phyloP scores from a whole-genome alignment of 2,113 vertebrate genomes.

The Rissa tridactyla region DNA sequence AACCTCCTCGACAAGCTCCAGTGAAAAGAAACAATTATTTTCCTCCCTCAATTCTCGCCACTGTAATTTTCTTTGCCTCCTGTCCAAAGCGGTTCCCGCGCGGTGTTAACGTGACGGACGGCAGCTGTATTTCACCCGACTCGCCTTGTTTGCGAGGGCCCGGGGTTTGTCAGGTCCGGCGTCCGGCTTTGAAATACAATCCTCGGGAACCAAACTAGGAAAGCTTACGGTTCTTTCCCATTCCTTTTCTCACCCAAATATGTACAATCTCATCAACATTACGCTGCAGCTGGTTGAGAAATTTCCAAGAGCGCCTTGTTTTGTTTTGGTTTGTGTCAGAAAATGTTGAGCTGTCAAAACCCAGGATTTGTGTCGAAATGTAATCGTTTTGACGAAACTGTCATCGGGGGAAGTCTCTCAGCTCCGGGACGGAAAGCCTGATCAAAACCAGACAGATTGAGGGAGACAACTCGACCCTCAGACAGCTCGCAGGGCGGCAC shows the following conservation, averaged over 20 bases:
- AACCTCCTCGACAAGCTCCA: background rate
- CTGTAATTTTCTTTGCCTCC: background rate
- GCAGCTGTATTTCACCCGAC: background rate
- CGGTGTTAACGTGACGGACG: background rate
- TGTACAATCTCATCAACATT: conserved; percentile 46
- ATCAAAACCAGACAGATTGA: conserved; percentile 48
- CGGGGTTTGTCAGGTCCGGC: background rate
- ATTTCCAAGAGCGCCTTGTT: conserved; percentile 49
- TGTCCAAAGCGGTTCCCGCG: background rate
- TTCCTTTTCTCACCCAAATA: conserved; percentile 58
- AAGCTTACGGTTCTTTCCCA: conserved; percentile 17
- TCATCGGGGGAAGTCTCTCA: conserved; percentile 42
- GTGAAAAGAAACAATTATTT: background rate
- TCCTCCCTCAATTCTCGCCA: background rate
- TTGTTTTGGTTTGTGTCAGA: conserved; percentile 58
- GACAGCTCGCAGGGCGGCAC: background rate
- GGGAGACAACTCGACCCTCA: background rate
- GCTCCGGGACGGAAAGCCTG: conserved; percentile 33
- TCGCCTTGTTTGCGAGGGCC: background rate
- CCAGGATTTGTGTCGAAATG: background rate
- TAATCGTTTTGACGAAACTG: conserved; percentile 62
- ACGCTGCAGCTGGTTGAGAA: conserved; percentile 45
- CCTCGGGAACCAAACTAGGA: background rate
- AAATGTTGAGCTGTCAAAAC: conserved; percentile 59
- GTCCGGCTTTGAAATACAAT: background rate